phyloP scores from a whole-genome alignment of 2,113 vertebrate species.

The Stegostoma tigrinum region DNA sequence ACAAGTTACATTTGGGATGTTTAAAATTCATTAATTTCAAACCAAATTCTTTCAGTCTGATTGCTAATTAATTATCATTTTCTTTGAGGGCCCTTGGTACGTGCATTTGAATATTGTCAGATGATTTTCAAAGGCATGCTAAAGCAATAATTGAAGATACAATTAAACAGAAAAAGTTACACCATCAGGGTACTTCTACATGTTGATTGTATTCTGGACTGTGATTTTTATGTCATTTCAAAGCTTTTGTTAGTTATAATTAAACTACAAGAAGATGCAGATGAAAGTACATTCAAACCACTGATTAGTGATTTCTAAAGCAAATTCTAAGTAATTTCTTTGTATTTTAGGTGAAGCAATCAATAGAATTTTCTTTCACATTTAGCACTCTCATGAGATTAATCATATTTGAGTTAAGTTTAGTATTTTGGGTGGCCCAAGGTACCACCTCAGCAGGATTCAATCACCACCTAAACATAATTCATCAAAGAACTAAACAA shows the following conservation, averaged over 20 bases:
- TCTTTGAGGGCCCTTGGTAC: neutral
- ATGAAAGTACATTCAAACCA: neutral
- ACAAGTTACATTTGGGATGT: neutral
- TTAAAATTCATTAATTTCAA: slow-evolving; percentile 26
- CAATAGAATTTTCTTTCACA: neutral
- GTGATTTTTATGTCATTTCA: neutral
- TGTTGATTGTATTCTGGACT: neutral
- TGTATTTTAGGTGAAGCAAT: neutral
- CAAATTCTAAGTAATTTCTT: neutral
- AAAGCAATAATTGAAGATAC: neutral
- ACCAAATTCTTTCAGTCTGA: neutral
- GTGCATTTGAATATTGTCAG: neutral
- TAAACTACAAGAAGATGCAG: neutral
- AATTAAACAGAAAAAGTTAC: slow-evolving; percentile 11
- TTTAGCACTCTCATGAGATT: neutral
- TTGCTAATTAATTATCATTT: slow-evolving; percentile 7
- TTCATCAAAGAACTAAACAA: neutral
- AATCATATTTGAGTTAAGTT: neutral
- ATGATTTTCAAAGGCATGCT: slow-evolving; percentile 6
- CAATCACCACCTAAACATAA: neutral
- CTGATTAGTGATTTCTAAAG: neutral
- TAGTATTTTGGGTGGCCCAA: neutral
- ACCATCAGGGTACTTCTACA: neutral
- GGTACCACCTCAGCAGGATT: neutral
- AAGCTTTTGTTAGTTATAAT: neutral